A percentile compares a stretch with the other conserved stretches of the same genome.
Evolutionary conservation across 2,797 vertebrate genomes (phyloP).

Genomic region (Lophotriccus pileatus): DNA sequence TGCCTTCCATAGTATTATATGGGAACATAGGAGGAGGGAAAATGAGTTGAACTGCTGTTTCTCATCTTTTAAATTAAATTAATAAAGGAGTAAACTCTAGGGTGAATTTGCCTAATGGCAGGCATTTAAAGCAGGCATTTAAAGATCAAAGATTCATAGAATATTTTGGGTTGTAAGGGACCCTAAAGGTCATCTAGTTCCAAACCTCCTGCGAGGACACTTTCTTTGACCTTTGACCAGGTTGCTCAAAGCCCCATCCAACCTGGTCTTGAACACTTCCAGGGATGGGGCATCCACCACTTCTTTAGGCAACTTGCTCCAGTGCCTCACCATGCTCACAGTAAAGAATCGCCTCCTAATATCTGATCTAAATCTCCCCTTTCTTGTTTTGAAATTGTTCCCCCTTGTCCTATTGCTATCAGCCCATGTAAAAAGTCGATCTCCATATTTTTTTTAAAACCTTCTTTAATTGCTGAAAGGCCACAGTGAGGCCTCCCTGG

Average conservation of each 20-base stretch:
- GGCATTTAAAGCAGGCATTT: not conserved
- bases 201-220: not conserved
- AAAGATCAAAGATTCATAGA: not conserved
- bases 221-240: not conserved
- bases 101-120: not conserved
- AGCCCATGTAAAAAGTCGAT: not conserved
- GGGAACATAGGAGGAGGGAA: not conserved
- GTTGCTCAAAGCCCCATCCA: not conserved
- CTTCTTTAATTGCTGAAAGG: not conserved
- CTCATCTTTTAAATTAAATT: not conserved
- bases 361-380: not conserved
- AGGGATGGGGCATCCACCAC: not conserved
- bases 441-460: not conserved
- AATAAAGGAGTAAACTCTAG: not conserved
- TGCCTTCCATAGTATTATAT: not conserved
- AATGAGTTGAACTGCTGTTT: not conserved
- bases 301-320: not conserved
- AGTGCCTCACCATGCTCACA: not conserved
- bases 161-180: not conserved
- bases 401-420: not conserved
- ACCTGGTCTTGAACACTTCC: not conserved
- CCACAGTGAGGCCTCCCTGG: not conserved
- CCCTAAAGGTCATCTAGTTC: not conserved
- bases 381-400: not conserved
- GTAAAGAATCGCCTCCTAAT: not conserved